Conservation (phyloP, 2,113 vertebrate genomes). For the Coreoperca whiteheadi region DNA sequence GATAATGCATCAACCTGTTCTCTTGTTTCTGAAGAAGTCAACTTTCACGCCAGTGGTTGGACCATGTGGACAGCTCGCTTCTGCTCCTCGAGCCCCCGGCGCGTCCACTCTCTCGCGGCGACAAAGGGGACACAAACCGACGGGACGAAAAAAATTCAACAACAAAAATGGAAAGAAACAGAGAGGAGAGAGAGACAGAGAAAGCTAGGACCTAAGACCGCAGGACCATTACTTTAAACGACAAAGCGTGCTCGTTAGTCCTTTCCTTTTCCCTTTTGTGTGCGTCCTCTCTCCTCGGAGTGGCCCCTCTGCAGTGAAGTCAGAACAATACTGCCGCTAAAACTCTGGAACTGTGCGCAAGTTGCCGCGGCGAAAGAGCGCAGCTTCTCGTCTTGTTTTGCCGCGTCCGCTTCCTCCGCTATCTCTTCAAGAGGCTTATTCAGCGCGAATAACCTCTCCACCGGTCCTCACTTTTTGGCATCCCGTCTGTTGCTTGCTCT, state of each 20-base stretch:
- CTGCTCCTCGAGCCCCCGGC: slow-evolving; percentile 84
- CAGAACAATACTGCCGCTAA: slow-evolving; percentile 85
- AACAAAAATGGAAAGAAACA: slow-evolving; percentile 60
- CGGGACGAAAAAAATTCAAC: slow-evolving; percentile 59
- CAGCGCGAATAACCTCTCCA: slow-evolving; percentile 73
- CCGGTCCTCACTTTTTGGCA: slow-evolving; percentile 84
- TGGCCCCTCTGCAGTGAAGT: slow-evolving; percentile 86
- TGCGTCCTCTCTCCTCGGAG: slow-evolving; percentile 80
- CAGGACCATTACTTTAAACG: slow-evolving; percentile 81
- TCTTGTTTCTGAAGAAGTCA: slow-evolving; percentile 86
- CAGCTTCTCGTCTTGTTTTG: slow-evolving; percentile 77
- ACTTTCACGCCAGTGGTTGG: slow-evolving; percentile 87
- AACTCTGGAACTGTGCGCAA: slow-evolving; percentile 84
- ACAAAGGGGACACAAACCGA: slow-evolving; percentile 74
- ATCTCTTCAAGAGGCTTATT: slow-evolving; percentile 60
- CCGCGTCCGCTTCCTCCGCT: slow-evolving; percentile 50
- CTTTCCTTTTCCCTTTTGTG: slow-evolving; percentile 77
- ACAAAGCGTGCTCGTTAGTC: slow-evolving; percentile 82
- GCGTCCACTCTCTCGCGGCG: slow-evolving; percentile 81
- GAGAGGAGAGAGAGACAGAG: slow-evolving; percentile 67
- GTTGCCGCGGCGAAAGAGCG: slow-evolving; percentile 79
- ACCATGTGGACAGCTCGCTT: slow-evolving; percentile 87
- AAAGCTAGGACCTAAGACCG: slow-evolving; percentile 77
- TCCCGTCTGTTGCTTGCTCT: slow-evolving; percentile 84
- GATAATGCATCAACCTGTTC: slow-evolving; percentile 86